Percentiles rank a stretch among this genome's conserved stretches.
Evolutionary conservation across 53 echinoderm and acorn worm species (phyloP).

Genomic region (Holothuria leucospilota): DNA sequence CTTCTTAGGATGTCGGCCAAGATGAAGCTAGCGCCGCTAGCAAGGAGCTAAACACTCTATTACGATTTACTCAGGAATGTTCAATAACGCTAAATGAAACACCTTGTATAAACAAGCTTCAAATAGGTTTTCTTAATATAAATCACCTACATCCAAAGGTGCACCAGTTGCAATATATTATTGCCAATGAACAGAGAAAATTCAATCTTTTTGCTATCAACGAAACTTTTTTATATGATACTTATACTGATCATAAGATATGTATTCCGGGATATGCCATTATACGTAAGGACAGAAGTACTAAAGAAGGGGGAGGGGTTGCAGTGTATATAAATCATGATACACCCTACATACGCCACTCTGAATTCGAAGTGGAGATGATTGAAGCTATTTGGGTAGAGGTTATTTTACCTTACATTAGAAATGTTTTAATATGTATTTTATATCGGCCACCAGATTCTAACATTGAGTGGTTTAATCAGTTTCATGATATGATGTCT

Average conservation of each 20-base stretch:
- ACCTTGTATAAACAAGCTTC: not conserved
- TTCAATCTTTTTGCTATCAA: constrained; percentile 14
- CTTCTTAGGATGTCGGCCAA: constrained; percentile 8
- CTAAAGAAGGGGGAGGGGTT: not conserved
- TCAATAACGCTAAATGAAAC: not conserved
- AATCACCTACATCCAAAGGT: constrained; percentile 17
- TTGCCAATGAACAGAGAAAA: no score
- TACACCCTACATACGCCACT: not conserved
- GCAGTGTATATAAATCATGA: not conserved
- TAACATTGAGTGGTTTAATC: no score
- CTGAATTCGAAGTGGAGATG: no score
- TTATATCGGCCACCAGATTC: no score
- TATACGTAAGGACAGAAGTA: not conserved
- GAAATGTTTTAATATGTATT: no score
- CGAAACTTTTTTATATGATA: constrained; percentile 17
- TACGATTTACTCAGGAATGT: constrained; percentile 1
- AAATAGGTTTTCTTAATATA: constrained; percentile 16
- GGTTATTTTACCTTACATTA: no score
- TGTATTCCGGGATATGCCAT: not conserved
- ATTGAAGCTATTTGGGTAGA: no score
- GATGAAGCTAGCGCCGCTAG: not conserved
- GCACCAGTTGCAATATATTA: not conserved
- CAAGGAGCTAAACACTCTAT: not conserved
- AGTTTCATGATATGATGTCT: no score
- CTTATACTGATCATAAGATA: not conserved